A percentile compares a stretch with the other conserved stretches of the same genome.
Evolutionary conservation across 2,888 invertebrate species (phyloP).

Genomic region (Eupithecia centaureata): DNA sequence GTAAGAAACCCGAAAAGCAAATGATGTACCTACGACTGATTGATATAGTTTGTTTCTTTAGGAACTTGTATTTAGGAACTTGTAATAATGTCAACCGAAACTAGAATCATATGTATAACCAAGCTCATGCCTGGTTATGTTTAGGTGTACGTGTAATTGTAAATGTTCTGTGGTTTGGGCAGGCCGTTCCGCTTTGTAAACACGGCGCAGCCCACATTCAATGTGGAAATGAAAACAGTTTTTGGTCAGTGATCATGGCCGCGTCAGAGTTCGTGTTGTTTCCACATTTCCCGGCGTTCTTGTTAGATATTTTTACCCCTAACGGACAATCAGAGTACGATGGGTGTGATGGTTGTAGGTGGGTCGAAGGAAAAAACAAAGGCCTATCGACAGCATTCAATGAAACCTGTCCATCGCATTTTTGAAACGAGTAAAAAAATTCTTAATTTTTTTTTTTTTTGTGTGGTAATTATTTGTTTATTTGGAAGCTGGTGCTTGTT

Average conservation of each 20-base stretch:
- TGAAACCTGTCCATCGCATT: neutral
- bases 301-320: conserved; percentile 36
- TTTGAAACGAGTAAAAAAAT: too few species aligned
- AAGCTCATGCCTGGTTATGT: neutral
- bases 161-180: conserved; percentile 23
- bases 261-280: conserved; percentile 33
- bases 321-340: neutral
- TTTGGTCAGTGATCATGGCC: conserved; percentile 37
- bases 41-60: conserved; percentile 18
- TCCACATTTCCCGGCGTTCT: conserved; percentile 29
- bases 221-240: conserved; percentile 37
- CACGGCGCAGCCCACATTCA: conserved; percentile 17
- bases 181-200: conserved; percentile 21
- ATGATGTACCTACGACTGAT: conserved; percentile 51
- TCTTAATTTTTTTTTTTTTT: too few species aligned
- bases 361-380: neutral
- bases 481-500: too few species aligned
- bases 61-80: neutral
- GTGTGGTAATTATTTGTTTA: too few species aligned
- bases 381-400: neutral
- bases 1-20: conserved; percentile 32
- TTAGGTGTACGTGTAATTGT: neutral
- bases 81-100: neutral
- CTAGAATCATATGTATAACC: neutral
- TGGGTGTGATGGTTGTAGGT: neutral